Base-by-base conservation (phyloP, 1,140 invertebrate species). In the Drosophila oshimai region DNA sequence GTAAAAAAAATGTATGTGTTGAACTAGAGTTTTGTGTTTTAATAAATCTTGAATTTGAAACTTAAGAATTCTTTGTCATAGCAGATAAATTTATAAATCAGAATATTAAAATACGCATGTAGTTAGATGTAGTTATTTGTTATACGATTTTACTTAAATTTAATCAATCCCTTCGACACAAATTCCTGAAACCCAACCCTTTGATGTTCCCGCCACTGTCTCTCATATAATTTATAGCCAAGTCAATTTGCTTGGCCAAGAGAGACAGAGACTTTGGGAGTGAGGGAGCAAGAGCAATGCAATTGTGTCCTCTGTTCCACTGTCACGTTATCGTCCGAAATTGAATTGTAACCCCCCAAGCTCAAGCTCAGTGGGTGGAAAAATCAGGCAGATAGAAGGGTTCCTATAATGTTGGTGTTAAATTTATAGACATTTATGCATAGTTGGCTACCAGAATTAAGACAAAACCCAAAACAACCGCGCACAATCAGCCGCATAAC, bases 401-500 rank as follows among this genome's bases (percentile, higher is more conserved):
- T 4, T 13, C 13, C 7, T 45, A 33, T 46, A 81, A 62, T 41
- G 37, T 28, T 37, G 17, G 44, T 67, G 47, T 60, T 68, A 51
- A 84, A 86, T 72, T 75, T 74, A 75, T 74, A 61, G 74, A 74
- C 44, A 65, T 55, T 71, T 67, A 42, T 61, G 58, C 33, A 49
- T 55, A 28, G 37, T 42, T 18, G 29, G n/a, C 9, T 17, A 7
- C 7, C 26, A 51, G 46, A 69, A 37, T 64, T 58, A 54, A 65
- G 58, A 34, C 28, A 45, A 60, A 28, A 42, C 34, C 42, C 42
- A 34, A 65, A 83, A 60, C 73, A 36, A 68, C 45, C 47, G 28
- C 67, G 79, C 60, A 86, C 71, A 86, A 79, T 84, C 80, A 68
- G 72, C 26, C 44, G 61, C 47, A 34, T 41, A 75, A 86, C 80